Base-by-base conservation (phyloP, 2,113 vertebrate species). In the Pteruthius melanotis region DNA sequence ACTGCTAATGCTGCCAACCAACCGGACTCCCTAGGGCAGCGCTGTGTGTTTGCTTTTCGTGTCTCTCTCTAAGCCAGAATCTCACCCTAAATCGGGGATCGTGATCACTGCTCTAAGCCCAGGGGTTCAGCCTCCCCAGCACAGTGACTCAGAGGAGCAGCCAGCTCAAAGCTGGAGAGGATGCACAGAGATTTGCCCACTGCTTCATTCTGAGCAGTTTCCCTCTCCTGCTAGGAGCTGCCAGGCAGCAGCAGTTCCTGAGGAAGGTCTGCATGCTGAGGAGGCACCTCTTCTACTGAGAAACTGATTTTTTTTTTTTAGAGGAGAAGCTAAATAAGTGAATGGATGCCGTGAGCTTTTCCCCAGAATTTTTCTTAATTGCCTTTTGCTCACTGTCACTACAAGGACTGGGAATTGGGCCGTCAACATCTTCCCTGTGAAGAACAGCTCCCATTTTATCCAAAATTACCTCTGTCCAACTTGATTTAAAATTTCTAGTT, bases 1-100 rank as follows among this genome's bases (percentile, higher is more conserved):
- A 72, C 90, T 72, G 86, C 91, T 90, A 74, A 89, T 75, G 89
- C 95, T 97, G 94, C 95, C 92, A 96, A 28, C 71, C 64, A 83
- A 27, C 26, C 1, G 9, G 90, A 31, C 83, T 94, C 88, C 90
- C 93, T 35, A 35, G 86, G 90, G 95, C 88, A 92, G 68, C 0
- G 0, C 86, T 75, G 44, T 44, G 21, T 90, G 86, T 96, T 96
- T 94, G 86, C 60, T 96, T 84, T 97, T 65, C 31, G 2, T 92
- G 69, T 56, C 56, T 96, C 72, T 33, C 77, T 56, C 80, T 88
- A 70, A 96, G 90, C 90, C 68, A 50, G 70, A 75, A 30, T 85
- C 87, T 91, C 59, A 83, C 87, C 82, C 78, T 75, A 81, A 95
- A 86, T 35, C 21, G 7, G 66, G 81, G 57, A 71, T 91, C 3